Conservation (phyloP, 1,140 invertebrate species). For the Meloidogyne chitwoodi region DNA sequence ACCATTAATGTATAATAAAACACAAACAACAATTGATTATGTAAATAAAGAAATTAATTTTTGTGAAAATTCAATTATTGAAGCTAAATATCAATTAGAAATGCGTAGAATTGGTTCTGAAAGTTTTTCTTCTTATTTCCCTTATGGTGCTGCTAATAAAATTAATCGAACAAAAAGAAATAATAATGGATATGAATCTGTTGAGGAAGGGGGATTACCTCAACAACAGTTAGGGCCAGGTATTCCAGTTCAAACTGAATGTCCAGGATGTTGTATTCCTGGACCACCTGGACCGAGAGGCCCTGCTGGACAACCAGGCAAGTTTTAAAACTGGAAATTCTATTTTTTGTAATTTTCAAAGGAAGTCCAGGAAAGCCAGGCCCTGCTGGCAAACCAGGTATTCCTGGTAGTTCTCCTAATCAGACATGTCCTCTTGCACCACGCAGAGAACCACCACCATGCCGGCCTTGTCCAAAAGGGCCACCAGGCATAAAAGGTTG, state of each 20-base stretch:
- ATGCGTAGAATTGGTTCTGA: neutral
- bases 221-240: constrained; percentile 34
- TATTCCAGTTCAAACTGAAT: constrained; percentile 52
- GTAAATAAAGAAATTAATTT: constrained; percentile 56
- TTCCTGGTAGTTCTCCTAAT: constrained; percentile 54
- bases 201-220: neutral
- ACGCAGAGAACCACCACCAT: constrained; percentile 54
- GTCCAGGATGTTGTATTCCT: constrained; percentile 57
- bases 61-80: constrained; percentile 41
- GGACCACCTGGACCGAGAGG: constrained; percentile 49
- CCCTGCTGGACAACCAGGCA: constrained; percentile 39
- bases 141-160: neutral
- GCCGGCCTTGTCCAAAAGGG: constrained; percentile 57
- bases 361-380: constrained; percentile 50
- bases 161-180: neutral
- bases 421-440: constrained; percentile 54
- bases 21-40: constrained; percentile 57
- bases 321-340: neutral
- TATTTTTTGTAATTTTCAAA: constrained; percentile 13
- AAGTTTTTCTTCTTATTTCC: neutral
- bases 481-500: constrained; percentile 59
- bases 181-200: constrained; percentile 4
- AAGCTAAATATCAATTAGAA: neutral
- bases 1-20: constrained; percentile 58
- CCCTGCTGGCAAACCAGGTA: constrained; percentile 47